Conservation (phyloP, 2,113 vertebrate species). For the Brienomyrus brachyistius region DNA sequence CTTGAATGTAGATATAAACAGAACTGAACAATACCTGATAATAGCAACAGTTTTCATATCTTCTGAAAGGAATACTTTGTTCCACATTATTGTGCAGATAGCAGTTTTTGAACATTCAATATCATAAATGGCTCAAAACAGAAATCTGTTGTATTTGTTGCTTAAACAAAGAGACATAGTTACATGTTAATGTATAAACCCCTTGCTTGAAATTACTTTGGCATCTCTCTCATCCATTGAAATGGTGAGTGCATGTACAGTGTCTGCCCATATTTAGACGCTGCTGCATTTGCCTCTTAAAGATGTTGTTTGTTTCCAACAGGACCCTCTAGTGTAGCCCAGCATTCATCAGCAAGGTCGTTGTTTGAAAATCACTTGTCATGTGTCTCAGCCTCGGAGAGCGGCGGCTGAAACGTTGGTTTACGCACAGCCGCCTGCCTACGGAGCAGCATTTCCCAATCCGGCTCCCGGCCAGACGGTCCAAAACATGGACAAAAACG, state of each 20-base stretch:
- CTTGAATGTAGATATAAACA: background rate
- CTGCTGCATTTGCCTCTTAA: background rate
- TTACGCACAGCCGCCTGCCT: background rate
- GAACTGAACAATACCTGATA: background rate
- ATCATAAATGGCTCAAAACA: background rate
- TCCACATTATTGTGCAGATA: background rate
- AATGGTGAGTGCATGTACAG: background rate
- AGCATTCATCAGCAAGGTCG: background rate
- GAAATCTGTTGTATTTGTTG: background rate
- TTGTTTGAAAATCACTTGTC: background rate
- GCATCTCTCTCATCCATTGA: background rate
- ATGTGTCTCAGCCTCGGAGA: background rate
- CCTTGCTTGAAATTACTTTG: background rate
- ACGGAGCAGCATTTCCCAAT: background rate
- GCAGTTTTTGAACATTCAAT: background rate
- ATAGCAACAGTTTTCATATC: background rate
- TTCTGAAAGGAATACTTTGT: background rate
- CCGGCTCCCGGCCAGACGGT: background rate
- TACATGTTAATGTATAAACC: background rate
- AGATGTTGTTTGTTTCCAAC: background rate
- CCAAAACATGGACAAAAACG: background rate
- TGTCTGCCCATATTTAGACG: background rate
- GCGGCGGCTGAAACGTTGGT: background rate
- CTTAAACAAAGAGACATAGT: background rate
- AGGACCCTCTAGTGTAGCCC: background rate